Percentiles rank a stretch among this genome's conserved stretches.
phyloP scores from a whole-genome alignment of 2,797 vertebrate genomes.

The Clarias pachynema region DNA sequence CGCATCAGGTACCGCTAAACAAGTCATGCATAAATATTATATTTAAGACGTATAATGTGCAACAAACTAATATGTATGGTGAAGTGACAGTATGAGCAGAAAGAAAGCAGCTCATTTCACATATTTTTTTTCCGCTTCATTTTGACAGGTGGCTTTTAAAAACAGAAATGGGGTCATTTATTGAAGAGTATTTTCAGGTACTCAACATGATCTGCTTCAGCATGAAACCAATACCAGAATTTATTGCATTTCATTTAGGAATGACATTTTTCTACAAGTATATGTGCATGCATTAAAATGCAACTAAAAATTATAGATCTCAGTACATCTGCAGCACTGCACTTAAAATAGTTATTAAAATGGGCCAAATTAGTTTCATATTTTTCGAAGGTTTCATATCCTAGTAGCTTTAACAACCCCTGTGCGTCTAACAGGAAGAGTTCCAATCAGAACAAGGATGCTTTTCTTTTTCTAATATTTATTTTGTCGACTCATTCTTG shows the following conservation, averaged over 20 bases:
- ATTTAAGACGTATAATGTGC: not conserved
- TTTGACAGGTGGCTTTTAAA: constrained; percentile 78
- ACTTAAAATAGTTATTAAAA: not conserved
- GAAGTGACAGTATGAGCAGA: not conserved
- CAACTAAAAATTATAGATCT: not conserved
- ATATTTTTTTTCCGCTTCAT: constrained; percentile 11
- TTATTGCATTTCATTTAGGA: not conserved
- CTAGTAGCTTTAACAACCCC: not conserved
- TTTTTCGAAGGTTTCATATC: not conserved
- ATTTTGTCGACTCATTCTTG: not conserved
- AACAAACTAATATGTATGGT: not conserved
- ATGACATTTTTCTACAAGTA: not conserved
- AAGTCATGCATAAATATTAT: not conserved
- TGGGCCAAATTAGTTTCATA: not conserved
- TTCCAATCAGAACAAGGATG: not conserved
- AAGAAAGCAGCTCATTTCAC: not conserved
- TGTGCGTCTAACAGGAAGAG: not conserved
- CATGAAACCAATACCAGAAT: not conserved
- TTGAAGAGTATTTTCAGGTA: constrained; percentile 87
- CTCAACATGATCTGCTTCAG: constrained; percentile 18
- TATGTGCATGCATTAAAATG: not conserved
- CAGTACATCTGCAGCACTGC: not conserved
- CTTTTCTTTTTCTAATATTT: not conserved
- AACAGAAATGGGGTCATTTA: constrained; percentile 84
- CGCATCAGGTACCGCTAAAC: constrained; percentile 76